These are phyloP conservation scores for Bellardia pandia DNA, from an alignment of 2,888 invertebrate species.

Conservation along the genomic window DNA sequence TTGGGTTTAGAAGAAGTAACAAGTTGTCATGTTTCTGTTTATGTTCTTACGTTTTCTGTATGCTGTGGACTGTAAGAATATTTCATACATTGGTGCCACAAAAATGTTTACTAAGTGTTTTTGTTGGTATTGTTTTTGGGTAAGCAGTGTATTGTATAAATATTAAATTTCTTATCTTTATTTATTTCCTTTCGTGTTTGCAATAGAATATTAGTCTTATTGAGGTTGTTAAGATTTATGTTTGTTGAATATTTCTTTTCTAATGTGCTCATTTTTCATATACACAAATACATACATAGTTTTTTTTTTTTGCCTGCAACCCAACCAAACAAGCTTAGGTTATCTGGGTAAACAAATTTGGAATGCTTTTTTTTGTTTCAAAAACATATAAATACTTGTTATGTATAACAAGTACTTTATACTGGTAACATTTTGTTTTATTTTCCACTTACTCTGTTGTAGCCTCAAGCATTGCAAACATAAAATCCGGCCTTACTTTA, in stretches of 20 bases:
- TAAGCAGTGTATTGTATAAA: not conserved
- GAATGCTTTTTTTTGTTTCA: not conserved
- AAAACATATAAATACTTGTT: not conserved
- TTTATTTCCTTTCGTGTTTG: constrained; percentile 18
- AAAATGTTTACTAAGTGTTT: not conserved
- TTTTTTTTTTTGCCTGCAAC: not conserved
- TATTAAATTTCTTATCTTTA: constrained; percentile 18
- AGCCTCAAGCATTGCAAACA: too few relatives aligned
- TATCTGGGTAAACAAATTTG: not conserved
- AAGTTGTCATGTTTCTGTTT: constrained; percentile 11
- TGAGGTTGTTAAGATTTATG: constrained; percentile 29
- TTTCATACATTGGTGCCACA: constrained; percentile 6
- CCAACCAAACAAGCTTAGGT: not conserved
- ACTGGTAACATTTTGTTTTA: not conserved
- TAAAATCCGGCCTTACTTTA: too few relatives aligned
- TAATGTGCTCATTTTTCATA: not conserved
- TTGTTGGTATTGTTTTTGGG: not conserved
- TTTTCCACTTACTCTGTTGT: too few relatives aligned
- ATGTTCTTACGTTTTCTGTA: not conserved
- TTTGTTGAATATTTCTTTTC: not conserved
- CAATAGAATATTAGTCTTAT: constrained; percentile 12
- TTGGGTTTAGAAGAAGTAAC: constrained; percentile 14
- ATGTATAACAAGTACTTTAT: constrained; percentile 4
- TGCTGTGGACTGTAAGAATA: not conserved
- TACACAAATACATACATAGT: not conserved